phyloP scores from a whole-genome alignment of 2,797 vertebrate species.

The Dipus sagitta region DNA sequence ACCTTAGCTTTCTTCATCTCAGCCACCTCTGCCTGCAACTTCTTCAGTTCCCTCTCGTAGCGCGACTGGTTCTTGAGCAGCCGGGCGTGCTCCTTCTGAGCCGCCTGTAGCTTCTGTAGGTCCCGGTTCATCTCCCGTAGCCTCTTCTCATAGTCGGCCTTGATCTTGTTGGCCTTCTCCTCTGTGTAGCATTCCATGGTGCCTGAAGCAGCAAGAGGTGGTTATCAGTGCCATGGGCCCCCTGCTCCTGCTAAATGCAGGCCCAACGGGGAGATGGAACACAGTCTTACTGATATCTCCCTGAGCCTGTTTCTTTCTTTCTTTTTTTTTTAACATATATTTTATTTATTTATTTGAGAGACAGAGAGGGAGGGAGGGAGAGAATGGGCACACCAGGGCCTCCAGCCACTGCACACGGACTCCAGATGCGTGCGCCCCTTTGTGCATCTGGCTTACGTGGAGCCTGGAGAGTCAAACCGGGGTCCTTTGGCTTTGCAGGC shows the following conservation, averaged over 20 bases:
- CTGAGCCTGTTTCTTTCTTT: neutral
- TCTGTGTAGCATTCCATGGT: conserved; percentile 99
- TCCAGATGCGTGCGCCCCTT: no score
- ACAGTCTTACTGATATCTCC: neutral
- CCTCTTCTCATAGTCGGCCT: conserved; percentile 96
- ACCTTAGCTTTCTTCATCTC: conserved; percentile 99
- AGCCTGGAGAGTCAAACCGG: no score
- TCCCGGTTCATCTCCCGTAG: conserved; percentile 99
- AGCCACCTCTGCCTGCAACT: conserved; percentile 94
- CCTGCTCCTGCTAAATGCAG: rapidly evolving
- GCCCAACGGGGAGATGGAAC: rapidly evolving
- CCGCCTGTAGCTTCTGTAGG: conserved; percentile 95
- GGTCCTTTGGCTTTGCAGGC: no score
- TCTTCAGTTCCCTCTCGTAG: conserved; percentile 97
- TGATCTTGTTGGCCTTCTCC: conserved; percentile 96
- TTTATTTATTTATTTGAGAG: no score
- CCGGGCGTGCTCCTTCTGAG: conserved; percentile 96
- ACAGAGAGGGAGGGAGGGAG: no score
- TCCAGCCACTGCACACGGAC: no score
- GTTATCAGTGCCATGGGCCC: rapidly evolving
- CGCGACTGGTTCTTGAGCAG: conserved; percentile 97
- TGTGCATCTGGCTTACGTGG: no score
- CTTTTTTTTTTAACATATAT: no score
- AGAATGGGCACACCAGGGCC: no score
- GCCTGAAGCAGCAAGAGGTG: conserved; percentile 86